Evolutionary conservation across 2,113 vertebrate genomes (phyloP).

Genomic region (Malurus cyaneus): DNA sequence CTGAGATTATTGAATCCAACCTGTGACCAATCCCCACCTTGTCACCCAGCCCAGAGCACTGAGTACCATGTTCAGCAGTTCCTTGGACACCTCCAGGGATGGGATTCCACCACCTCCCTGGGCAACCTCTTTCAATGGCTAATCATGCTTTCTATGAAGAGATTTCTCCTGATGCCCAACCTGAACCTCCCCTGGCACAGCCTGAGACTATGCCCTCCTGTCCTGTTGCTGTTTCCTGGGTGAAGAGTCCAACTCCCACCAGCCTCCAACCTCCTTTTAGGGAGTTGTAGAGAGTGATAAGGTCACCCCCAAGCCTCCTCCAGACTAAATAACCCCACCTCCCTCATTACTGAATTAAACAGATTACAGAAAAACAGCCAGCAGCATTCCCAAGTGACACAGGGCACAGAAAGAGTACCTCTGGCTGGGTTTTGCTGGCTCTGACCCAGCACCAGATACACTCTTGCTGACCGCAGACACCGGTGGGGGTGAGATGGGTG

Average conservation of each 20-base stretch:
- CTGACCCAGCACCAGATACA: constrained; percentile 64
- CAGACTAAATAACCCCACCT: not conserved
- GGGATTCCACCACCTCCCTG: not conserved
- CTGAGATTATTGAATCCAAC: not conserved
- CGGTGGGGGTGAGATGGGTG: constrained; percentile 85
- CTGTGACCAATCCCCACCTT: not conserved
- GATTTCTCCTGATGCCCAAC: not conserved
- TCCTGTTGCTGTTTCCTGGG: not conserved
- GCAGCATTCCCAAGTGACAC: not conserved
- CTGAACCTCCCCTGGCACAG: not conserved
- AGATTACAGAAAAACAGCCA: not conserved
- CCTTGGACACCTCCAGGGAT: not conserved
- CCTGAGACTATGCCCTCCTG: not conserved
- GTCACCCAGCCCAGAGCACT: not conserved
- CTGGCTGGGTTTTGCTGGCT: constrained; percentile 84
- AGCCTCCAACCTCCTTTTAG: not conserved
- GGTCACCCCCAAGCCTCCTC: not conserved
- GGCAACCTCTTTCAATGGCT: not conserved
- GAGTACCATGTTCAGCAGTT: not conserved
- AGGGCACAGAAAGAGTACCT: constrained; percentile 67
- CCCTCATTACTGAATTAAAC: not conserved
- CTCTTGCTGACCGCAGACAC: constrained; percentile 78
- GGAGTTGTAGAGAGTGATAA: not conserved
- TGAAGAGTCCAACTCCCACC: not conserved
- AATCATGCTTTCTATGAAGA: not conserved